Evolutionary conservation across 2,888 invertebrate species (phyloP).

Genomic region (Oegoconia quadripuncta): DNA sequence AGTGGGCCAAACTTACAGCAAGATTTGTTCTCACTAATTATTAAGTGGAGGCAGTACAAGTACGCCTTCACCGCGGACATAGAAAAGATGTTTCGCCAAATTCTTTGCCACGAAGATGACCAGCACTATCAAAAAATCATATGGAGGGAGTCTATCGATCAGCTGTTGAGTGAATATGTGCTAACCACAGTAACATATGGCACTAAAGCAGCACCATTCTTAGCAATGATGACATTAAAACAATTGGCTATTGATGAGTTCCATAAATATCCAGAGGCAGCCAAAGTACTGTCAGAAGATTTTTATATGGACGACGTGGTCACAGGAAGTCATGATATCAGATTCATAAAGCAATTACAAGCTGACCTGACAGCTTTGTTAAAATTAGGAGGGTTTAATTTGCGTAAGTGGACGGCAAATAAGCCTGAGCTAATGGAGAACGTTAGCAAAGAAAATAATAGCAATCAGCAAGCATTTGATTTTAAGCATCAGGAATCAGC

Average conservation of each 20-base stretch:
- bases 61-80: constrained; percentile 15
- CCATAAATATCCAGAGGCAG: constrained; percentile 3
- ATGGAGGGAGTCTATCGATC: neutral
- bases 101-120: neutral
- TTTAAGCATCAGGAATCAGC: constrained; percentile 8
- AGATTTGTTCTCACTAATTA: constrained; percentile 15
- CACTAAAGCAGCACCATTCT: constrained; percentile 6
- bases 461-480: constrained; percentile 6
- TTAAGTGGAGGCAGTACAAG: constrained; percentile 15
- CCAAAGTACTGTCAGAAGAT: neutral
- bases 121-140: neutral
- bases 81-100: too few species aligned
- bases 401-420: constrained; percentile 17
- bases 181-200: constrained; percentile 3
- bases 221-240: constrained; percentile 5
- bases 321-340: neutral
- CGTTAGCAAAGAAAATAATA: neutral
- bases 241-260: constrained; percentile 3
- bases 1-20: constrained; percentile 19
- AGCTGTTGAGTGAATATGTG: neutral
- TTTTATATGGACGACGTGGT: constrained; percentile 4
- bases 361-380: constrained; percentile 12
- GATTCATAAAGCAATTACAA: neutral
- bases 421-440: neutral
- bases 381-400: constrained; percentile 18